A percentile compares a stretch with the other conserved stretches of the same genome.
Evolutionary conservation across 2,113 vertebrate genomes (phyloP).

Genomic region (Silurus asotus): DNA sequence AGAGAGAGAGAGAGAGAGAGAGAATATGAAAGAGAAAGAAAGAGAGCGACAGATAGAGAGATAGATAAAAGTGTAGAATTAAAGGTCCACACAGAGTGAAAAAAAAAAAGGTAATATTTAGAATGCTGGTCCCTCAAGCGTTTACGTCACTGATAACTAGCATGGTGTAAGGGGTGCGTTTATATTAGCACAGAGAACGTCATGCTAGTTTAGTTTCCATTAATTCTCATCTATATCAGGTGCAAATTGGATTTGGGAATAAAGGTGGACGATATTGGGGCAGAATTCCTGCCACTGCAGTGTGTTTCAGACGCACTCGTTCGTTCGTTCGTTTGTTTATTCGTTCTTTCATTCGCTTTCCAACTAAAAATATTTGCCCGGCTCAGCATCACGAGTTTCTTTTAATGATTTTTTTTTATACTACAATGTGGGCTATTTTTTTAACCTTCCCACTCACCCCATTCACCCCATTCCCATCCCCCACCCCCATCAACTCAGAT

Average conservation of each 20-base stretch:
- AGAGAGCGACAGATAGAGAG: too few species aligned
- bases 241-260: slow-evolving; percentile 24
- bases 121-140: slow-evolving; percentile 30
- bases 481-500: neutral
- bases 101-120: slow-evolving; percentile 44
- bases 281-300: neutral
- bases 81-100: slow-evolving; percentile 54
- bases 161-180: neutral
- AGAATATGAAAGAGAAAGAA: too few species aligned
- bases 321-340: too few species aligned
- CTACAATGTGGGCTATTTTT: neutral
- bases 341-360: neutral
- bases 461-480: too few species aligned
- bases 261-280: neutral
- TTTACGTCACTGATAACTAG: slow-evolving; percentile 32
- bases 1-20: too few species aligned
- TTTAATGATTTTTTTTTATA: neutral
- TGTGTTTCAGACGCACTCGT: neutral
- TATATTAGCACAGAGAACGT: neutral
- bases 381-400: neutral
- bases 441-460: too few species aligned
- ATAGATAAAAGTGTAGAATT: neutral
- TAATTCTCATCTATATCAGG: neutral
- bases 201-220: slow-evolving; percentile 8
- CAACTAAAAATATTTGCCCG: neutral